phyloP scores from a whole-genome alignment of 2,888 invertebrate genomes.

The Ashinkailepas kermadecensis region DNA sequence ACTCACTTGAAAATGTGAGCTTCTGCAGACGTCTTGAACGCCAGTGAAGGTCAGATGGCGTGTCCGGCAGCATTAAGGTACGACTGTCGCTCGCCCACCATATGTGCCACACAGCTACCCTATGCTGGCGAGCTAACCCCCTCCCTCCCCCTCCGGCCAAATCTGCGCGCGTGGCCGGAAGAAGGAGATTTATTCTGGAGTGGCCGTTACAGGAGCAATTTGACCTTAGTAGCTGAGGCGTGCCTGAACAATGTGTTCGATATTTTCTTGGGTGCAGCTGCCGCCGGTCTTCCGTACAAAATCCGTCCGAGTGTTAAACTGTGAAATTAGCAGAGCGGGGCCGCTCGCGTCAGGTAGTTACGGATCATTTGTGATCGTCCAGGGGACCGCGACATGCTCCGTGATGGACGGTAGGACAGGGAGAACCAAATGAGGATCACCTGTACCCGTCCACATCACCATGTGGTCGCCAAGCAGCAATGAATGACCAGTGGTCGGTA shows the following conservation, averaged over 20 bases:
- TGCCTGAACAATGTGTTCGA: background rate
- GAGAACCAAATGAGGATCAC: background rate
- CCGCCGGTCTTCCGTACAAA: background rate
- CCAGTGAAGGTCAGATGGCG: no score
- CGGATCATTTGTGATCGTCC: background rate
- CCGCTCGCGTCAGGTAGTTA: background rate
- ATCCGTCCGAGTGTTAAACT: background rate
- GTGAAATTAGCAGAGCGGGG: background rate
- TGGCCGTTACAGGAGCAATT: slow-evolving; percentile 6
- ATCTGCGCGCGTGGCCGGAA: slow-evolving; percentile 10
- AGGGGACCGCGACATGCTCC: background rate
- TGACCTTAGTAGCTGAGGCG: background rate
- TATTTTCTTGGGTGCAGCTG: background rate
- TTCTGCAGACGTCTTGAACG: no score
- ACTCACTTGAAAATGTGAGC: no score
- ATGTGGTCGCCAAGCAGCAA: background rate
- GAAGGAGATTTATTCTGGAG: background rate
- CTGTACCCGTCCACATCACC: no score
- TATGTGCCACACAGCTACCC: background rate
- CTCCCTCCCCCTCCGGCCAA: background rate
- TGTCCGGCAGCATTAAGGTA: no score
- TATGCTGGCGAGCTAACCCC: no score
- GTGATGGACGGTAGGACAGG: background rate
- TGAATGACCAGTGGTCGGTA: background rate
- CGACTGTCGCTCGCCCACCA: background rate